A percentile compares a stretch with the other conserved stretches of the same genome.
phyloP scores from a whole-genome alignment of 23 tunicate species.

The Ascidia mentula region DNA sequence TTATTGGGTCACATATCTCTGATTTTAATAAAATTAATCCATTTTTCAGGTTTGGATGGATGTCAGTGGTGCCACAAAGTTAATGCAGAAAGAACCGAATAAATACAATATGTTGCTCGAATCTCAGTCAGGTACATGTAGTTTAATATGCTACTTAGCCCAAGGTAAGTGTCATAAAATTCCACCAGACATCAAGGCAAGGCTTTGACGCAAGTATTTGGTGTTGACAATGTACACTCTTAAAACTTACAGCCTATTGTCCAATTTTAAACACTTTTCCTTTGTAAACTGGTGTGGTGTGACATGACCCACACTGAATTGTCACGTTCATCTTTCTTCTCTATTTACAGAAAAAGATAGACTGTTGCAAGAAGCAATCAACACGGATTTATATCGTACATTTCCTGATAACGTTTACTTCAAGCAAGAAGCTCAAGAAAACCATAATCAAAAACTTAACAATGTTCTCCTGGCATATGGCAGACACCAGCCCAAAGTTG shows the following conservation, averaged over 20 bases:
- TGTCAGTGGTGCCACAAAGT: constrained; percentile 57
- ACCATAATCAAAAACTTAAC: constrained; percentile 23
- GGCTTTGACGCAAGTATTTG: too few species aligned
- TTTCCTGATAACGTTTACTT: constrained; percentile 89
- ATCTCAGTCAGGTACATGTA: background rate
- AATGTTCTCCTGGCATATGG: constrained; percentile 71
- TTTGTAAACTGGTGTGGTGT: too few species aligned
- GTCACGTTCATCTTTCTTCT: background rate
- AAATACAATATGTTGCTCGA: constrained; percentile 13
- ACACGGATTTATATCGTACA: constrained; percentile 79
- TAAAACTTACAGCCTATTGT: too few species aligned
- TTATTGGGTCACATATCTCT: background rate
- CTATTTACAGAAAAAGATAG: constrained; percentile 31
- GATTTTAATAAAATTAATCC: background rate
- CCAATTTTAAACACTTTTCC: too few species aligned
- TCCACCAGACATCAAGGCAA: too few species aligned
- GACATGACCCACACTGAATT: too few species aligned
- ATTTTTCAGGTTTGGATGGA: constrained; percentile 78
- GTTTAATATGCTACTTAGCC: too few species aligned
- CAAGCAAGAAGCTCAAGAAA: constrained; percentile 10
- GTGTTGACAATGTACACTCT: too few species aligned
- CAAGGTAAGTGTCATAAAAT: too few species aligned
- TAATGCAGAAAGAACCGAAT: constrained; percentile 33
- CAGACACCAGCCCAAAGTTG: constrained; percentile 41
- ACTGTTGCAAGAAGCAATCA: constrained; percentile 35